Evolutionary conservation across 23 tunicate species (phyloP), one percentile per base, ranked within the genome.

Genomic region (Phallusia fumigata): DNA sequence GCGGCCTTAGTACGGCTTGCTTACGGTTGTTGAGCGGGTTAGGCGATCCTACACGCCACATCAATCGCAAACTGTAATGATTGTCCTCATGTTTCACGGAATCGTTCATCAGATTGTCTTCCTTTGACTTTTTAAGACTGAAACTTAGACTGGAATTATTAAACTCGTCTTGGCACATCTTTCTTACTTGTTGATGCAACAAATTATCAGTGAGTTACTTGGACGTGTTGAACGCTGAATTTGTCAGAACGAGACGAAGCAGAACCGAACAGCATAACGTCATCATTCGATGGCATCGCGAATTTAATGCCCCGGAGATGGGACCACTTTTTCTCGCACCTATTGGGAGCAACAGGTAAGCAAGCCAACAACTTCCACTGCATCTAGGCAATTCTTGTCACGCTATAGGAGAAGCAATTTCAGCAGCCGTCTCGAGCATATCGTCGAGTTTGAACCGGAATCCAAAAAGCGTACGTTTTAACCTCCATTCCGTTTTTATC

Each of bases 11-110:
- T 18, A 51, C 58, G 18, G 58, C 58, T 18, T 51, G 58, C 18
- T 15, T 51, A 18, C 58, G 58, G 58, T 51, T 51, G 58, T 51
- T 51, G 15, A 18, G 58, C 58, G 18, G 58, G 18, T 51, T 51
- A 18, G 58, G 58, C 58, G 58, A 51, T 51, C 58, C 58, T 51
- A 18, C 58, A 51, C 80, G 47, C 80, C 80, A 76, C 47, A 47
- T 49, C 50, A 76, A 35, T 33, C 32, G 80, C 49, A 76, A 76
- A 33, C 24, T 10, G 50, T 22, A 76, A 33, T 35, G 76, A 72
- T 30, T 30, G 19, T 72, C 32, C 15, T 33, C 80, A 12, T 13
- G 22, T 34, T 76, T 76, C 24, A 76, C 80, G 22, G 80, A 76
- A 22, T 76, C 49, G 47, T 34, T 26, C 47, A 76, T 33, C 47